Percentiles rank a stretch among this genome's conserved stretches.
phyloP scores from a whole-genome alignment of 2,888 invertebrate species.

The Drosophila nr. perissopoda region DNA sequence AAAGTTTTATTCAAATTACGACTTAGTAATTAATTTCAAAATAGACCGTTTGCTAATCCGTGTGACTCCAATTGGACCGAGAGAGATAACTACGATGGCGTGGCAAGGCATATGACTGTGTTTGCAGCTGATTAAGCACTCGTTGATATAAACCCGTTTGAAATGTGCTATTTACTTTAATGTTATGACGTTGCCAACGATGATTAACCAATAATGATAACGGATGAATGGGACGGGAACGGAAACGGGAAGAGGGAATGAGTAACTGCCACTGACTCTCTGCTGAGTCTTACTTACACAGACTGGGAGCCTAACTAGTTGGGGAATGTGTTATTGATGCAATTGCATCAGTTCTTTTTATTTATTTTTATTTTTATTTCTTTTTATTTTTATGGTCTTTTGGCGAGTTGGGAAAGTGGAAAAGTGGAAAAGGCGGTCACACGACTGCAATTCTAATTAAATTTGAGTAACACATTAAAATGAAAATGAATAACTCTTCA shows the following conservation, averaged over 20 bases:
- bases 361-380: slow-evolving; percentile 1
- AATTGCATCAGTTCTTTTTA: slow-evolving; percentile 51
- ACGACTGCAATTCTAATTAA: slow-evolving; percentile 66
- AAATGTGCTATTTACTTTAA: slow-evolving; percentile 69
- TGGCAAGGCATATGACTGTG: slow-evolving; percentile 10
- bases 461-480: slow-evolving; percentile 56
- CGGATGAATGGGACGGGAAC: slow-evolving; percentile 33
- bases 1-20: slow-evolving; percentile 76
- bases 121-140: slow-evolving; percentile 56
- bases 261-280: slow-evolving; percentile 18
- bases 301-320: slow-evolving; percentile 53
- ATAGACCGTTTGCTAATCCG: slow-evolving; percentile 58
- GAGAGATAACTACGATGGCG: slow-evolving; percentile 14
- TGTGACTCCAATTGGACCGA: slow-evolving; percentile 59
- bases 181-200: slow-evolving; percentile 60
- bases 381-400: slow-evolving; percentile 45
- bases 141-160: slow-evolving; percentile 66
- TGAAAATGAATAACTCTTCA: slow-evolving; percentile 49
- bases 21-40: slow-evolving; percentile 75
- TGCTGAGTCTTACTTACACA: slow-evolving; percentile 16
- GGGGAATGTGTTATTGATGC: slow-evolving; percentile 47
- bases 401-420: slow-evolving; percentile 40
- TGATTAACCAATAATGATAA: slow-evolving; percentile 75
- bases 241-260: not conserved
- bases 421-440: slow-evolving; percentile 52